Conservation (phyloP, 1,140 invertebrate genomes). For the Zaprionus taronus region DNA sequence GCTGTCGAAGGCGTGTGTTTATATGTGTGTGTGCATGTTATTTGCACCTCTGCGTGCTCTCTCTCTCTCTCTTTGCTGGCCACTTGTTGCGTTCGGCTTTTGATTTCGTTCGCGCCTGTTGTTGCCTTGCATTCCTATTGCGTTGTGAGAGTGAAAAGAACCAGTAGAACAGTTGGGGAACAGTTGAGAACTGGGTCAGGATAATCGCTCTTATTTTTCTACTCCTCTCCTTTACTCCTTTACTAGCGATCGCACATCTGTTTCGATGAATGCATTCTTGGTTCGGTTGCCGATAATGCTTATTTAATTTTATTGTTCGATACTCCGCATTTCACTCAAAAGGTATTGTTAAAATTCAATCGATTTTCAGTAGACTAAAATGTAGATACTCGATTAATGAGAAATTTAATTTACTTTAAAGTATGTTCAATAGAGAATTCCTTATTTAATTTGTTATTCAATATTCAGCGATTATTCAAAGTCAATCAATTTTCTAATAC, state of each 20-base stretch:
- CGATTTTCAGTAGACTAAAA: too few relatives aligned
- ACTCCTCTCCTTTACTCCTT: neutral
- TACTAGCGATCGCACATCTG: neutral
- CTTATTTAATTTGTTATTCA: too few relatives aligned
- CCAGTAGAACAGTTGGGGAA: neutral
- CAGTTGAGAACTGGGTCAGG: neutral
- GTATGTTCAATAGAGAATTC: too few relatives aligned
- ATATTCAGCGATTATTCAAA: too few relatives aligned
- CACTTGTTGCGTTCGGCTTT: slow-evolving; percentile 6
- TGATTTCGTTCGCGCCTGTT: neutral
- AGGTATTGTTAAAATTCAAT: too few relatives aligned
- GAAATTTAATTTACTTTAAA: too few relatives aligned
- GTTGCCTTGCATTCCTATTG: neutral
- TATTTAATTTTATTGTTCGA: too few relatives aligned
- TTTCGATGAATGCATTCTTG: neutral
- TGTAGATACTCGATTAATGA: too few relatives aligned
- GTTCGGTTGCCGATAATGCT: neutral
- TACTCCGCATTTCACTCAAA: too few relatives aligned
- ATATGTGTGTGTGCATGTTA: neutral
- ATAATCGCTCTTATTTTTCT: neutral
- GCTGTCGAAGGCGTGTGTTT: neutral
- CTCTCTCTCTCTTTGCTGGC: neutral
- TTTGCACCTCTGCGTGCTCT: neutral
- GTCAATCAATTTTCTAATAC: too few relatives aligned
- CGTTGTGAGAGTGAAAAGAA: neutral